These are phyloP conservation scores for Trissolcus japonicus DNA, from an alignment of 2,888 invertebrate genomes.

Conservation along the genomic window DNA sequence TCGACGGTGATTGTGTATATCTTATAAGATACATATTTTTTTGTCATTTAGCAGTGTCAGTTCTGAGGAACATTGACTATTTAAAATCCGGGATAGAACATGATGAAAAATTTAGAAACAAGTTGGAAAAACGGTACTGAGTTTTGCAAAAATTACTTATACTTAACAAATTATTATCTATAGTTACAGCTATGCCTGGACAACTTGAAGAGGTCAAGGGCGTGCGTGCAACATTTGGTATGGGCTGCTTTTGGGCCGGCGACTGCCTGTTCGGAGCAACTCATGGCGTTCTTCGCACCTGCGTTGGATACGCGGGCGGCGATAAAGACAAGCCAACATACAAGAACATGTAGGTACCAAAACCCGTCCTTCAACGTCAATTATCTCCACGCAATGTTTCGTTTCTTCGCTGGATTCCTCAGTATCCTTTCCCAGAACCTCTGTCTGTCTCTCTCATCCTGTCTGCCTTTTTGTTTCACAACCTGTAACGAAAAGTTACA, in stretches of 20 bases:
- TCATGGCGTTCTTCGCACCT: constrained; percentile 87
- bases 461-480: no score
- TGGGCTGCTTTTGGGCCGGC: constrained; percentile 96
- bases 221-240: constrained; percentile 90
- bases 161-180: constrained; percentile 7
- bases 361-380: constrained; percentile 14
- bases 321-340: constrained; percentile 88
- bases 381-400: constrained; percentile 24
- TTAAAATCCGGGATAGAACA: no score
- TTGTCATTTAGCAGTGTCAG: no score
- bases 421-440: background rate
- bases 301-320: constrained; percentile 96
- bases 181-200: constrained; percentile 69
- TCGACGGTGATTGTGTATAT: no score
- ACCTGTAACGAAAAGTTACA: background rate
- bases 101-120: no score
- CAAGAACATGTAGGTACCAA: constrained; percentile 85
- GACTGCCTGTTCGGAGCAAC: constrained; percentile 89
- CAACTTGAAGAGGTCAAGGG: constrained; percentile 82
- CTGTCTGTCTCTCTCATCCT: no score
- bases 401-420: constrained; percentile 1
- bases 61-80: no score
- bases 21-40: no score
- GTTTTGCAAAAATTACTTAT: background rate
- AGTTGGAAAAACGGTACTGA: background rate